Conservation (phyloP, 2,797 vertebrate species). For the Staurois parvus region DNA sequence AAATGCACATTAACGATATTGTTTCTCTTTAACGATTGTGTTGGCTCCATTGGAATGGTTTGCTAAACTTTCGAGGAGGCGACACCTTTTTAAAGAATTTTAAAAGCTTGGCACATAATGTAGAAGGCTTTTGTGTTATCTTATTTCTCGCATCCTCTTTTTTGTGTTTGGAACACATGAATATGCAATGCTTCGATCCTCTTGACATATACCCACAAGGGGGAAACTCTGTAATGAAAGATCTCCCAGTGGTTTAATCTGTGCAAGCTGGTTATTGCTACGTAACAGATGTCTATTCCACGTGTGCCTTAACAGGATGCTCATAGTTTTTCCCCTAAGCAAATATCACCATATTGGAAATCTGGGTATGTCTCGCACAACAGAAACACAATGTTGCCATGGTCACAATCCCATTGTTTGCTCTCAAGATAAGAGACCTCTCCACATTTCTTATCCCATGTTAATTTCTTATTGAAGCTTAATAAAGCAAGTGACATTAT, state of each 20-base stretch:
- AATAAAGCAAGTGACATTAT: constrained; percentile 59
- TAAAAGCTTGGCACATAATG: constrained; percentile 35
- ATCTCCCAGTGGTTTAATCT: constrained; percentile 68
- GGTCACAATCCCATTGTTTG: constrained; percentile 68
- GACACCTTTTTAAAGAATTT: constrained; percentile 25
- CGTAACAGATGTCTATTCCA: constrained; percentile 72
- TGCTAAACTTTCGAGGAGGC: constrained; percentile 24
- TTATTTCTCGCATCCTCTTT: constrained; percentile 43
- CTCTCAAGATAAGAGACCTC: constrained; percentile 48
- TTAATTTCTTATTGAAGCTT: constrained; percentile 53
- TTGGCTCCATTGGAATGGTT: constrained; percentile 35
- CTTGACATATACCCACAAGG: constrained; percentile 65
- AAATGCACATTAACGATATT: constrained; percentile 47
- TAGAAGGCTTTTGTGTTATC: constrained; percentile 37
- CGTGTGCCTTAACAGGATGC: constrained; percentile 67
- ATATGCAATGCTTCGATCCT: constrained; percentile 61
- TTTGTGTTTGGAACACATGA: constrained; percentile 61
- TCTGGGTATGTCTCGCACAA: constrained; percentile 64
- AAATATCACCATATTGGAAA: constrained; percentile 76
- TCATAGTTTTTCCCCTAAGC: constrained; percentile 69
- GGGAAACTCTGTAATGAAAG: constrained; percentile 67
- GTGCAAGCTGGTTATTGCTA: constrained; percentile 64
- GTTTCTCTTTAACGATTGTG: constrained; percentile 43
- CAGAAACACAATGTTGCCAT: constrained; percentile 68
- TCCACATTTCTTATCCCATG: constrained; percentile 40